A percentile compares a stretch with the other conserved stretches of the same genome.
phyloP scores from a whole-genome alignment of 1,140 invertebrate species.

The Drosophila grimshawi region DNA sequence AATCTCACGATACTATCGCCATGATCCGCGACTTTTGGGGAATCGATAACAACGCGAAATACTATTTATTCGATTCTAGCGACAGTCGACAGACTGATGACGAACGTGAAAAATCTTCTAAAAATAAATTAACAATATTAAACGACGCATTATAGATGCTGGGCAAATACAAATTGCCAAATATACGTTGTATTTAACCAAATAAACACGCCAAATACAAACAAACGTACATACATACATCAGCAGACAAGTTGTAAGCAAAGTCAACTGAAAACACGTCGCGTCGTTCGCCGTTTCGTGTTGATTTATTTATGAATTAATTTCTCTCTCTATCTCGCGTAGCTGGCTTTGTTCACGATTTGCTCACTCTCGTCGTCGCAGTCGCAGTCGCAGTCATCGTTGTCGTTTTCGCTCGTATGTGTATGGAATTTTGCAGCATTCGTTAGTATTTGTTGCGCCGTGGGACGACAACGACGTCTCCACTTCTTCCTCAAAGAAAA shows the following conservation, averaged over 20 bases:
- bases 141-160: constrained; percentile 38
- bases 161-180: constrained; percentile 43
- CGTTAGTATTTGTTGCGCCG: constrained; percentile 53
- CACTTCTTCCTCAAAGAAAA: constrained; percentile 17
- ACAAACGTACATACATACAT: constrained; percentile 35
- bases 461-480: constrained; percentile 54
- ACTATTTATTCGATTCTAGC: constrained; percentile 21
- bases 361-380: constrained; percentile 29
- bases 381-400: neutral
- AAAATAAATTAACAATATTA: constrained; percentile 52
- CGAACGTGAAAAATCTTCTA: constrained; percentile 53
- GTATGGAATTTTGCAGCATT: constrained; percentile 63
- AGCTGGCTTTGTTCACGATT: constrained; percentile 57
- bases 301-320: constrained; percentile 77
- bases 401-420: constrained; percentile 29
- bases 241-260: constrained; percentile 41
- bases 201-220: constrained; percentile 44
- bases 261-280: constrained; percentile 51
- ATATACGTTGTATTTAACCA: constrained; percentile 40
- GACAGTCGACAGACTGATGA: constrained; percentile 39
- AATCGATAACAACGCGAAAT: constrained; percentile 15
- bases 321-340: constrained; percentile 68
- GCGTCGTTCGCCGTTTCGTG: constrained; percentile 44
- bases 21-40: constrained; percentile 19
- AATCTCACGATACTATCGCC: constrained; percentile 27